A percentile compares a stretch with the other conserved stretches of the same genome.
Conservation (phyloP, 2,113 vertebrate species). For the Catharus fuscescens region DNA sequence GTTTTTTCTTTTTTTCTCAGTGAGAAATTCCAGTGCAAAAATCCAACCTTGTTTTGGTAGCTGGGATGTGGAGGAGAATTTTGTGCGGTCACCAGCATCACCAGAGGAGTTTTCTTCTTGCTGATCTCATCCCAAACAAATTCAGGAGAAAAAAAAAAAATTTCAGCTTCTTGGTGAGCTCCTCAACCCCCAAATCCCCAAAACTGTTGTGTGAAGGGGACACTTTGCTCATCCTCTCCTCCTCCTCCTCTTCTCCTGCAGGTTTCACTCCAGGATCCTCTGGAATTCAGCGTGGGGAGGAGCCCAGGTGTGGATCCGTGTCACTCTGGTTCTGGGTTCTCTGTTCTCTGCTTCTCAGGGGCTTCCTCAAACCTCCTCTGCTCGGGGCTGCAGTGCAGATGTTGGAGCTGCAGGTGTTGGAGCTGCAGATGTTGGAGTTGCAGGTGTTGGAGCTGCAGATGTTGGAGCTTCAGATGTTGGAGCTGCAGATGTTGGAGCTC, state of each 20-base stretch:
- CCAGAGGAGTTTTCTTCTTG: not conserved
- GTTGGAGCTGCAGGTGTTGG: no score
- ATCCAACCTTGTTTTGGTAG: not conserved
- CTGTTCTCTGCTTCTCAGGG: not conserved
- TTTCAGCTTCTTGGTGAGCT: not conserved
- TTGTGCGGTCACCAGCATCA: fast-evolving
- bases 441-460: no score
- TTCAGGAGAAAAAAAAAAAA: not conserved
- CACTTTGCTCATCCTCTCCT: not conserved
- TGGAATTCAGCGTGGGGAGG: fast-evolving
- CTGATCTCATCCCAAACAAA: not conserved
- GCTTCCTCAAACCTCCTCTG: fast-evolving
- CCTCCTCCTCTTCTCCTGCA: not conserved
- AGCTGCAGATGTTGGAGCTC: no score
- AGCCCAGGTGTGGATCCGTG: fast-evolving
- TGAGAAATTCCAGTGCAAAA: not conserved
- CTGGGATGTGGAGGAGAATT: not conserved
- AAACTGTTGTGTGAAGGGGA: not conserved
- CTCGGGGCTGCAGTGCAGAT: not conserved
- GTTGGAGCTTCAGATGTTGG: no score
- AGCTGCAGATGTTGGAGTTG: not conserved
- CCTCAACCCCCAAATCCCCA: not conserved
- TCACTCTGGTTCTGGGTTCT: not conserved
- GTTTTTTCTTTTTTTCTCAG: not conserved
- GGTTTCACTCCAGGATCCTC: not conserved